Evolutionary conservation across 2,797 vertebrate species (phyloP), one percentile per base, ranked within the genome.

Genomic region (Discoglossus pictus): DNA sequence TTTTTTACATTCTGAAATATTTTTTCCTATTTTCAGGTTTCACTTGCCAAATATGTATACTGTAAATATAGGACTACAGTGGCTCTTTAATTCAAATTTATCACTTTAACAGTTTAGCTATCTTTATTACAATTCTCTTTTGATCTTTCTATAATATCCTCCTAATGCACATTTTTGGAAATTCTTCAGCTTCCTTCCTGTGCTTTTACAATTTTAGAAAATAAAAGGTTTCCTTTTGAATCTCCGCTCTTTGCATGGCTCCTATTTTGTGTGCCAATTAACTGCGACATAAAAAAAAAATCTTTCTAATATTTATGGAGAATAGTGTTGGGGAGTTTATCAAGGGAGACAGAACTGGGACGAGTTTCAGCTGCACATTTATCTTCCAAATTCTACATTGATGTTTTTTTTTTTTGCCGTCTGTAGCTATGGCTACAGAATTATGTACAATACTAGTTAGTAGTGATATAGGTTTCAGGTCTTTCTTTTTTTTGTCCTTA

Each of bases 331-430:
- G 75, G 73, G 73, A 79, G 34, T 84, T 88, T 79, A 78, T 78
- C 70, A 70, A 73, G 60, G 64, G 34, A 76, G 80, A 76, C 75
- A 83, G 75, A 85, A 83, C 80, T 60, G 73, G 79, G 77, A 65
- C 79, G 72, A 40, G 67, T 61, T 75, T 77, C 62, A 74, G 65
- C 64, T 79, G 75, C 76, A 61, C 62, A 75, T 79, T 82, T 31
- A 59, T 80, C 76, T 83, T 77, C 67, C 76, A 78, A 78, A 78
- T 82, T 80, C 72, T 78, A 47, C 46, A 80, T 38, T 73, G 55
- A 31, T 74, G 78, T 48, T 61, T 78, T 39, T 38, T 48, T 61
- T 78, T 39, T 38, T 68, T 79, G 53, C 66, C 73, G 65, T 64
- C 75, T 79, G 69, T 74, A 84, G 78, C 74, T 77, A 64, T 84